phyloP scores from a whole-genome alignment of 2,888 invertebrate species.

The Apodemia duryi region DNA sequence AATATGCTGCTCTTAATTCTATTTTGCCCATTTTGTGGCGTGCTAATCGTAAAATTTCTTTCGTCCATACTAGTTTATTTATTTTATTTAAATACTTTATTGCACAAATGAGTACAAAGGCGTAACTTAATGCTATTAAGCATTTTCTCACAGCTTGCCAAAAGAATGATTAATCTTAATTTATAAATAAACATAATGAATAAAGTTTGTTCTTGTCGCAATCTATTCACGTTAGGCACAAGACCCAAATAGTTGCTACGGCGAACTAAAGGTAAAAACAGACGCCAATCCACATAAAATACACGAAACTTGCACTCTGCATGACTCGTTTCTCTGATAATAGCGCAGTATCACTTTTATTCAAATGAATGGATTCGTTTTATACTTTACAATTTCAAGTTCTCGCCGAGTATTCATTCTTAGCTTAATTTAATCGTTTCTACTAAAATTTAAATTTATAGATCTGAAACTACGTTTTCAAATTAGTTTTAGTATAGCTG shows the following conservation, averaged over 20 bases:
- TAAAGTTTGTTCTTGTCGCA: slow-evolving; percentile 14
- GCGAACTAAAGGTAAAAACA: slow-evolving; percentile 10
- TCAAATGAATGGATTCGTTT: slow-evolving; percentile 19
- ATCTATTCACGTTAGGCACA: slow-evolving; percentile 18
- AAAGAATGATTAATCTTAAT: slow-evolving; percentile 6
- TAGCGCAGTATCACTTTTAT: slow-evolving; percentile 19
- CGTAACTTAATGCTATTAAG: no score
- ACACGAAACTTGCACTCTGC: slow-evolving; percentile 17
- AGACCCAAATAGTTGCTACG: slow-evolving; percentile 15
- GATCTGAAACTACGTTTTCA: slow-evolving; percentile 30
- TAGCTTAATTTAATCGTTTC: slow-evolving; percentile 23
- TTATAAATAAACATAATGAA: slow-evolving; percentile 10
- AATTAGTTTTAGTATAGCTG: slow-evolving; percentile 64
- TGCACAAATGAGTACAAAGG: no score
- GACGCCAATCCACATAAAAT: slow-evolving; percentile 14
- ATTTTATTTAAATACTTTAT: no score
- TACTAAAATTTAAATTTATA: slow-evolving; percentile 26
- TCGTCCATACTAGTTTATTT: no score
- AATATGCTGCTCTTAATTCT: no score
- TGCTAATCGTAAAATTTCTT: no score
- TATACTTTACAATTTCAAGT: slow-evolving; percentile 9
- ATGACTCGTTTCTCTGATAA: slow-evolving; percentile 18
- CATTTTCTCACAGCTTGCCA: neutral
- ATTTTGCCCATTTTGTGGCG: no score
- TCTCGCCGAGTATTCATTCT: slow-evolving; percentile 13